phyloP scores from a whole-genome alignment of 1,140 invertebrate genomes.

The Eriocheir sinensis region DNA sequence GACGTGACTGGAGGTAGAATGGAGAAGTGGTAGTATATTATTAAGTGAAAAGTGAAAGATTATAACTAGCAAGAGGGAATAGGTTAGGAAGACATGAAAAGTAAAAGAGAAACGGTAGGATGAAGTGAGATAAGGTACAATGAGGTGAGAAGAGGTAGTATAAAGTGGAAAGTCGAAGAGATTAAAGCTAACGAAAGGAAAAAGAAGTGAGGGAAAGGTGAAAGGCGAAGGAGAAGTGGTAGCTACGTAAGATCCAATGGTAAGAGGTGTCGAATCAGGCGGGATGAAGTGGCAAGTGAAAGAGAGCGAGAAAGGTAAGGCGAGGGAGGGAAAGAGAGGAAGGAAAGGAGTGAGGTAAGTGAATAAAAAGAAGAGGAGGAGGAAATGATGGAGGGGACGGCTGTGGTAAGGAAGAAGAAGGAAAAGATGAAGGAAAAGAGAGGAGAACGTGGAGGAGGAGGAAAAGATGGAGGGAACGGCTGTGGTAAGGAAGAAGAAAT shows the following conservation, averaged over 20 bases:
- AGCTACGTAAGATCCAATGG: background rate
- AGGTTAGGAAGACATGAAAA: background rate
- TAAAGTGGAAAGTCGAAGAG: background rate
- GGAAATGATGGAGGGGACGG: too few species aligned
- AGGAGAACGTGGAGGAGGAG: background rate
- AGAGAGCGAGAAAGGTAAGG: background rate
- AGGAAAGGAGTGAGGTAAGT: slow-evolving; percentile 6
- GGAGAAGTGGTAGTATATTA: background rate
- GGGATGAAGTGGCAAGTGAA: background rate
- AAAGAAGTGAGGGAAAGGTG: background rate
- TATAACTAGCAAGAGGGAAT: background rate
- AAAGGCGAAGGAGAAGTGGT: background rate
- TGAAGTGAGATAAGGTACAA: background rate
- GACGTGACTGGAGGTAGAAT: too few species aligned
- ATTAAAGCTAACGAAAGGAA: too few species aligned
- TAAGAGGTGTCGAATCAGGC: background rate
- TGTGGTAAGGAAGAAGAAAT: background rate
- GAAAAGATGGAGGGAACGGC: background rate
- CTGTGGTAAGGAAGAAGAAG: background rate
- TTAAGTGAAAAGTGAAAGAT: background rate
- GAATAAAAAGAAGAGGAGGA: background rate
- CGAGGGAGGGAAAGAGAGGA: background rate
- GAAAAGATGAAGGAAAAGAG: background rate
- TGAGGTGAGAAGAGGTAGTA: background rate
- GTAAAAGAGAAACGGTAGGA: background rate